Evolutionary conservation across 1,140 invertebrate genomes (phyloP), one percentile per base, ranked within the genome.

Genomic region (Camponotus vicinus): DNA sequence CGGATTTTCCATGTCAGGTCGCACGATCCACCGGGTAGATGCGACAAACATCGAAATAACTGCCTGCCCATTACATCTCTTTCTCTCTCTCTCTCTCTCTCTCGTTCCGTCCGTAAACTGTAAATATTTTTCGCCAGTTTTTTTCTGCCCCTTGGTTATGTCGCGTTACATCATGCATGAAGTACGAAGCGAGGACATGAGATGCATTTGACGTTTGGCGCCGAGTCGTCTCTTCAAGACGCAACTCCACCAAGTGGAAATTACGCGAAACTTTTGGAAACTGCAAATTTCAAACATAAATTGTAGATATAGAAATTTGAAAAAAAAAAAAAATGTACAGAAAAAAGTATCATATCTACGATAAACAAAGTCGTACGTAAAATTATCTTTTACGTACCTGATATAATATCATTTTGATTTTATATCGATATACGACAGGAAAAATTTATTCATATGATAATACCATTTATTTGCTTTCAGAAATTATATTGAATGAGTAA

Each of bases 101-200:
- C 27, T 27, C 27, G 27, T 27, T 27, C 27, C 27, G 27, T 85
- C 61, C 45, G 83, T 89, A 87, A 90, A 90, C 73, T 83, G 71
- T 90, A 88, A 90, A 90, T 91, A 90, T 90, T 91, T 88, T 90
- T 87, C 63, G 32, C 8, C 52, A 37, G 8, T 57, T 76, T 85
- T 84, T 76, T 88, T 40, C 37, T 40, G 3, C 37, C 6, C 85
- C 64, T 82, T 83, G 88, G 84, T 89, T 89, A 89, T 78, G 85
- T 86, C 83, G 1, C 57, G 37, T 88, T 82, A 86, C 49, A 45
- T 86, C 76, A 88, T 37, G 21, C 88, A 89, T 15, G 21, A 40
- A 86, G 45, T 37, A 42, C 59, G 59, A 27, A 27, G 27, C 13
- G 40, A 52, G 27, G n/a, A 76, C 32, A 69, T 32, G 49, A 88